Conservation (phyloP, 53 echinoderm and acorn worm species). For the Pentamera pediparva region DNA sequence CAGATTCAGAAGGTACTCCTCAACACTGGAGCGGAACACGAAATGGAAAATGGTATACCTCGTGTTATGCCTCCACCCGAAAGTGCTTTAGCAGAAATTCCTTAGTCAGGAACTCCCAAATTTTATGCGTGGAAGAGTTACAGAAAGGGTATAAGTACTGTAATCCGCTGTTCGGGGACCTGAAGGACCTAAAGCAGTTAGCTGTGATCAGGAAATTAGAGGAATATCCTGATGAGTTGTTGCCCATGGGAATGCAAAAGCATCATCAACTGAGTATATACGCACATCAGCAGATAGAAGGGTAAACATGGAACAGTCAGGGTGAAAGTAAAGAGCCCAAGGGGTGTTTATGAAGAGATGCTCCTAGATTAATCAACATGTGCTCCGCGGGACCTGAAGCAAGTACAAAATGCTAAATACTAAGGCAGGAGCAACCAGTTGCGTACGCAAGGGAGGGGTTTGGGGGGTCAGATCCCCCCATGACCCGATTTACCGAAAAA, state of each 20-base stretch:
- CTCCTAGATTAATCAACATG: not conserved
- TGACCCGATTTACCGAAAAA: no score
- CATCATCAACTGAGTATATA: not conserved
- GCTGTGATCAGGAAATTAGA: conserved; percentile 6
- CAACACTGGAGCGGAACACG: not conserved
- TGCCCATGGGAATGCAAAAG: conserved; percentile 30
- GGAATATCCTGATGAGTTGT: not conserved
- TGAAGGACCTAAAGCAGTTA: not conserved
- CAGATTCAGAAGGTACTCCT: conserved; percentile 12
- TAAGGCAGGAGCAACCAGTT: not conserved
- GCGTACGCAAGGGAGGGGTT: no score
- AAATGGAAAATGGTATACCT: no score
- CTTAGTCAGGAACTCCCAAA: no score
- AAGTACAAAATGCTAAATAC: conserved; percentile 27
- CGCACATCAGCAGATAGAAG: not conserved
- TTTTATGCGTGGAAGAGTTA: no score
- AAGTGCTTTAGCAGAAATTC: no score
- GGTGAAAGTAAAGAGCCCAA: not conserved
- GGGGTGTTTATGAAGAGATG: conserved; percentile 16
- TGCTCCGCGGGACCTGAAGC: conserved; percentile 29
- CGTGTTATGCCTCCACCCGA: no score
- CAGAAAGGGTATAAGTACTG: conserved; percentile 4
- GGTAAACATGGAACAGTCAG: conserved; percentile 2
- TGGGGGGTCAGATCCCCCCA: no score
- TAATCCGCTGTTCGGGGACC: not conserved